Evolutionary conservation across 2,888 invertebrate genomes (phyloP).

Genomic region (Conchocele bisecta): DNA sequence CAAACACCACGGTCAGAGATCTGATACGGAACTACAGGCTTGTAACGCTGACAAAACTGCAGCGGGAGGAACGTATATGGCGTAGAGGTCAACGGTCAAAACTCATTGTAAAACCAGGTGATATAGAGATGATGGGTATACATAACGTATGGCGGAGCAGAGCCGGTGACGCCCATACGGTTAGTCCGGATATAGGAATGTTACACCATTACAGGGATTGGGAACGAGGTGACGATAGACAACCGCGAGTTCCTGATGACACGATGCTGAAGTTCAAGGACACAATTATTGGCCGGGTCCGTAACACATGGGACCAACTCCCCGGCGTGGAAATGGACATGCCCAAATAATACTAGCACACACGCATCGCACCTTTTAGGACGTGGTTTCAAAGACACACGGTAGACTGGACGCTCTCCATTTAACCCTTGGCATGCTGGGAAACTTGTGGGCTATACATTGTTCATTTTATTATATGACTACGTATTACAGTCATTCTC

Average conservation of each 20-base stretch:
- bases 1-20: too few species aligned
- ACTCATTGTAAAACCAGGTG: conserved; percentile 63
- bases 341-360: too few species aligned
- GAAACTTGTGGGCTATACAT: too few species aligned
- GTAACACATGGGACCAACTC: conserved; percentile 44
- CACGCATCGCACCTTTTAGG: too few species aligned
- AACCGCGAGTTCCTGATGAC: conserved; percentile 34
- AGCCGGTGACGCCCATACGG: conserved; percentile 16
- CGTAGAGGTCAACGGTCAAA: conserved; percentile 65
- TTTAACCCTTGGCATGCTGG: too few species aligned
- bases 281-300: conserved; percentile 47
- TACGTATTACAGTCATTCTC: too few species aligned
- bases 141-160: conserved; percentile 61
- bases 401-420: too few species aligned
- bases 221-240: conserved; percentile 50
- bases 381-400: too few species aligned
- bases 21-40: conserved; percentile 60
- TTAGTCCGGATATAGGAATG: conserved; percentile 43
- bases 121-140: conserved; percentile 65
- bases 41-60: conserved; percentile 62
- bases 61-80: conserved; percentile 58
- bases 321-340: too few species aligned
- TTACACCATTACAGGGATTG: conserved; percentile 73
- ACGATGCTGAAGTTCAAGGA: conserved; percentile 50
- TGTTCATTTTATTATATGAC: too few species aligned